phyloP scores from a whole-genome alignment of 2,797 vertebrate genomes.

The Threskiornis aethiopicus region DNA sequence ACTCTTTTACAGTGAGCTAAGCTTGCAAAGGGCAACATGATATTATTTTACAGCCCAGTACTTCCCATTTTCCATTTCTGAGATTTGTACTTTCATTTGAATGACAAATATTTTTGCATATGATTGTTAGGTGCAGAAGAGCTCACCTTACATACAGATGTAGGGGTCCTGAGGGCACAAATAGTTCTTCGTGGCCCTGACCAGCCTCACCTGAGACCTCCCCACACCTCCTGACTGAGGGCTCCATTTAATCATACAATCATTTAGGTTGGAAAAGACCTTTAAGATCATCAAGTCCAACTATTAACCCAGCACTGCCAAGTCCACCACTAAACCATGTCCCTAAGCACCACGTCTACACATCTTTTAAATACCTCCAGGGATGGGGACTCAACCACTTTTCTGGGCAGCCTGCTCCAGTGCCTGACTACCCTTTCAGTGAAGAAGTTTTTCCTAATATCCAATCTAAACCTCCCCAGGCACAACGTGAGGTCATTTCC shows the following conservation, averaged over 20 bases:
- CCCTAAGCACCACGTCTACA: background rate
- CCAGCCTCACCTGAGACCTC: background rate
- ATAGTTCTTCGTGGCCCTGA: background rate
- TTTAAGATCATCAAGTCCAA: background rate
- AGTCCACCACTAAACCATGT: background rate
- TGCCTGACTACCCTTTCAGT: background rate
- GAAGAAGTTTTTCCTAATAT: background rate
- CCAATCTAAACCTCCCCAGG: background rate
- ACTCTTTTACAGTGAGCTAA: background rate
- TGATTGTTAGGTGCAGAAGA: background rate
- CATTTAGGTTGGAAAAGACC: background rate
- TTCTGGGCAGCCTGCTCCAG: background rate
- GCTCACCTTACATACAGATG: background rate
- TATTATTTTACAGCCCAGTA: conserved; percentile 29
- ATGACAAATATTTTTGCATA: background rate
- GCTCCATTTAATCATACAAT: background rate
- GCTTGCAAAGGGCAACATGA: background rate
- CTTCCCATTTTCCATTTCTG: conserved; percentile 13
- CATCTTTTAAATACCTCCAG: background rate
- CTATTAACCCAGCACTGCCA: background rate
- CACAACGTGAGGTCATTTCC: background rate
- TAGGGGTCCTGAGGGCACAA: background rate
- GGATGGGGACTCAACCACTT: background rate
- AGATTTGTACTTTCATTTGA: background rate
- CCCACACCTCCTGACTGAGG: background rate